Evolutionary conservation across 2,797 vertebrate genomes (phyloP), one percentile per base, ranked within the genome.

Genomic region (Tadarida brasiliensis): DNA sequence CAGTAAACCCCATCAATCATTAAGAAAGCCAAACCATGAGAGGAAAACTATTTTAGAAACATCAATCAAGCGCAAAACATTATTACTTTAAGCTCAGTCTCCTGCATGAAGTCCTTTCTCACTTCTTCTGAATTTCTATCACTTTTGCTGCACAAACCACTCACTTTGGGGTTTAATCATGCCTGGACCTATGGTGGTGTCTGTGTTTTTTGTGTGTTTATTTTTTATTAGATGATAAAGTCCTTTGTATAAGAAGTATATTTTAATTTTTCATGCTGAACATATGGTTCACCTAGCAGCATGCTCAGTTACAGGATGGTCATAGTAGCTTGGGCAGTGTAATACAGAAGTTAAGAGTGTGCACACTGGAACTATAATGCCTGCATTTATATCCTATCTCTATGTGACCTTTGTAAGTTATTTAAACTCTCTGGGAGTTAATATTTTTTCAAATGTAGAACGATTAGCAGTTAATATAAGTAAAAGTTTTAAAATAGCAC

Each of bases 401-500:
- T 92, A 17, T 93, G 63, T 74, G 73, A 70, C 14, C 30, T 93
- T 59, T 39, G 7, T 71, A 84, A 54, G 15, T 89, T 71, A 59
- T 67, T 90, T 47, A 90, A 61, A 11, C 5, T 33, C 24, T 92
- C 17, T 39, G 20, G 74, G 11, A 7, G 47, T 73, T 85, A 80
- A 77, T 87, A 92, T 94, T n/a, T 19, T n/a, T 16, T 91, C 26
- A 97, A 87, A 61, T 87, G n/a, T 86, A 59, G 89, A 89, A 68
- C 84, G 33, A 83, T 68, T 93, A 94, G 73, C 30, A 54, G 11
- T 81, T 94, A 85, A 83, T 85, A 44, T 73, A 91, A 93, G 11
- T 80, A 71, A 93, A 85, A 61, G 3, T 54, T 63, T 94, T 76
- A 33, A 87, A 87, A 35, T 33, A 1, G 14, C 67, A 8, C 49